A percentile compares a stretch with the other conserved stretches of the same genome.
Conservation (phyloP, 2,113 vertebrate species). For the Glaucomys volans region DNA sequence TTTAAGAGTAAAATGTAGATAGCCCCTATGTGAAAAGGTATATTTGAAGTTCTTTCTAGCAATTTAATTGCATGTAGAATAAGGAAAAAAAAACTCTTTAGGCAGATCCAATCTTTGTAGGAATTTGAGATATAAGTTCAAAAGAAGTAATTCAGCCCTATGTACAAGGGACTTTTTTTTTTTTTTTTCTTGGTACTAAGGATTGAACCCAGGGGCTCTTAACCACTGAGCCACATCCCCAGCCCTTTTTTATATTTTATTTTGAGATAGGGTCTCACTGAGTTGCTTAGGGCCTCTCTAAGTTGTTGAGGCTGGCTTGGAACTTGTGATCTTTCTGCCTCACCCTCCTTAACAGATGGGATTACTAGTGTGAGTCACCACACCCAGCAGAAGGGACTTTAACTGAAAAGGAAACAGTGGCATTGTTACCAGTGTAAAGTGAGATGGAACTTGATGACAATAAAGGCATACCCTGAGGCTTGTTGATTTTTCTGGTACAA, state of each 20-base stretch:
- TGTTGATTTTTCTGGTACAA: conserved; percentile 56
- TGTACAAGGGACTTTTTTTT: neutral
- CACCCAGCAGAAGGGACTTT: neutral
- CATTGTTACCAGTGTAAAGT: neutral
- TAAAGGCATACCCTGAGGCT: conserved; percentile 17
- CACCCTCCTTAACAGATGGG: no score
- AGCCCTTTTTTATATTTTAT: no score
- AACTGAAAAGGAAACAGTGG: conserved; percentile 42
- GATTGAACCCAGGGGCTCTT: no score
- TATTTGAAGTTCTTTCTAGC: conserved; percentile 21
- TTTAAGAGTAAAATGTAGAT: neutral
- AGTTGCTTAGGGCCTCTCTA: no score
- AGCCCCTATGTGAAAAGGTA: neutral
- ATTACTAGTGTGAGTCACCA: no score
- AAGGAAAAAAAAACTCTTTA: neutral
- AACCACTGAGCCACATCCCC: no score
- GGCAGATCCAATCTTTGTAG: neutral
- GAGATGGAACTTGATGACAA: neutral
- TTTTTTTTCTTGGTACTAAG: no score
- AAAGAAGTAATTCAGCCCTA: conserved; percentile 28
- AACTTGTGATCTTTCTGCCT: no score
- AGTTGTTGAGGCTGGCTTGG: no score
- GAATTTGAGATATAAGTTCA: neutral
- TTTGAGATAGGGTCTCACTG: no score
- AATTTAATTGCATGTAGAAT: conserved; percentile 19